Percentiles rank a stretch among this genome's conserved stretches.
Evolutionary conservation across 2,113 vertebrate genomes (phyloP).

Genomic region (Pipra filicauda): DNA sequence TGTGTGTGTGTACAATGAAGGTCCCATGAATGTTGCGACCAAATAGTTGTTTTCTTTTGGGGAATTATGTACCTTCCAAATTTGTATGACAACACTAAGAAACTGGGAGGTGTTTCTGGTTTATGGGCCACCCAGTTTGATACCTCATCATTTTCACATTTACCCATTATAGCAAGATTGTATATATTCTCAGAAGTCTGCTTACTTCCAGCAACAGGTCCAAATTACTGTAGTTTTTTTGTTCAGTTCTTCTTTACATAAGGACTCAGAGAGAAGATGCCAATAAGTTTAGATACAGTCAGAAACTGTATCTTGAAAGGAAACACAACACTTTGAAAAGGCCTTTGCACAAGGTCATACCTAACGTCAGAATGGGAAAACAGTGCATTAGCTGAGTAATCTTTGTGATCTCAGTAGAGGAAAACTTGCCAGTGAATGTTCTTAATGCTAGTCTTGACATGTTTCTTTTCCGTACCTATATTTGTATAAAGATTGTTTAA

Average conservation of each 20-base stretch:
- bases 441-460: not conserved
- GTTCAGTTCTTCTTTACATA: not conserved
- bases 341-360: not conserved
- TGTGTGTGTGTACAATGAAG: accelerated
- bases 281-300: not conserved
- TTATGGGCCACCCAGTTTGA: not conserved
- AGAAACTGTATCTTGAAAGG: not conserved
- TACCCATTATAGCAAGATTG: not conserved
- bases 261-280: not conserved
- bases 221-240: not conserved
- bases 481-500: conserved; percentile 5
- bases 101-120: not conserved
- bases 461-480: not conserved
- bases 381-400: not conserved
- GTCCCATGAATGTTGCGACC: not conserved
- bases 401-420: not conserved
- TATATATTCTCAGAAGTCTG: not conserved
- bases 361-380: not conserved
- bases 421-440: not conserved
- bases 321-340: not conserved
- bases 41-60: not conserved
- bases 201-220: not conserved
- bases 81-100: not conserved
- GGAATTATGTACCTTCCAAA: not conserved
- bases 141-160: not conserved